Evolutionary conservation across 2,888 invertebrate genomes (phyloP), one percentile per base, ranked within the genome.

Genomic region (Boloria selene): DNA sequence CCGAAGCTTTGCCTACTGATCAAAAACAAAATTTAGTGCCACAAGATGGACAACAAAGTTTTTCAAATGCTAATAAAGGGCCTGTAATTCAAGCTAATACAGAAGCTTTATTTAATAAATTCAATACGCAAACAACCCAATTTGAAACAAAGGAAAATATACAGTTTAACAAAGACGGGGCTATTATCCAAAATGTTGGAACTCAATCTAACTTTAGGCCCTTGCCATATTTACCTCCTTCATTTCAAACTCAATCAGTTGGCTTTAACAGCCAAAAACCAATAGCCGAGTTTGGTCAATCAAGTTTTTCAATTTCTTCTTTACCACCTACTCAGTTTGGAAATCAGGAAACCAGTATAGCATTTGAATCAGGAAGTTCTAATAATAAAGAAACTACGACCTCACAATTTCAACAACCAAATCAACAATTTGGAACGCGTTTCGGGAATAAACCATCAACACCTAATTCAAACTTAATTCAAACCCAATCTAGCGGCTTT

Each of bases 1-100:
- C 77, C 16, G 76, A 78, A 65, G 72, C 74, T 50, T 69, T 83
- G 1, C 77, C 83, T 22, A 70, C 84, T 45, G 70, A 16, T 26
- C 55, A 63, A 55, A 38, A 49, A 7, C 31, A 47, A 17, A 59
- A 1, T 38, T 7, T 18, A 10, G 13, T 18, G 14, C 14, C 50
- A 38, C 38, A 50, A 45, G 45, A 10, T 56, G 45, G 22, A n/a
- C 49, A 18, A 26, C 5, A 49, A 1, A 50, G 17, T 49, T 14
- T 16, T 38, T 49, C 16, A 16, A 59, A 5, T 7, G 38, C 59
- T 50, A 49, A 31, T 31, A 31, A 59, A 18, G 14, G 31, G 38
- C 49, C 59, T 17, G 13, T 17, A 6, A 38, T 31, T 31, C 59
- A 59, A 50, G 16, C 49, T 18, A 14, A 4, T n/a, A 42, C 42